phyloP scores from a whole-genome alignment of 2,797 vertebrate species.

The Valencia hispanica region DNA sequence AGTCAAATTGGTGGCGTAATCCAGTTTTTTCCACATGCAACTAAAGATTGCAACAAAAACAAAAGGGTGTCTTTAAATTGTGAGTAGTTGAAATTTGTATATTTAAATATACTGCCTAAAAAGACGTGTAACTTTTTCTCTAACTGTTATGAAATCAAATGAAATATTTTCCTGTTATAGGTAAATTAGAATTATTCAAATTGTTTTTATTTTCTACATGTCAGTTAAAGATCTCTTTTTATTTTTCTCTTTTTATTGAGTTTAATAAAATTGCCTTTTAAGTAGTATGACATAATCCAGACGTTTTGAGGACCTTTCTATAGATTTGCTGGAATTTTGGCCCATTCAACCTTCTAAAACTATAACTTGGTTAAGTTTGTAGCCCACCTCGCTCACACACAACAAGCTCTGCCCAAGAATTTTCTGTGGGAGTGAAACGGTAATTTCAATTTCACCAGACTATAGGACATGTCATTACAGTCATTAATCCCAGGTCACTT shows the following conservation, averaged over 20 bases:
- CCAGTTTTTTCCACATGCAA: background rate
- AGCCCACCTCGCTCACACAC: too few relatives aligned
- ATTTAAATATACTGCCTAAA: background rate
- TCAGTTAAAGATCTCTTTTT: background rate
- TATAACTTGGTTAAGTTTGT: too few relatives aligned
- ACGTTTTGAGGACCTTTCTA: background rate
- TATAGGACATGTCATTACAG: too few relatives aligned
- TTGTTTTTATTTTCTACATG: background rate
- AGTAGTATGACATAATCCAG: background rate
- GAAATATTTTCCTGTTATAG: background rate
- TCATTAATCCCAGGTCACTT: too few relatives aligned
- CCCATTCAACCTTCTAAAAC: background rate
- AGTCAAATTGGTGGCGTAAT: background rate
- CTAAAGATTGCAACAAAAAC: background rate
- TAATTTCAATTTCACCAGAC: too few relatives aligned
- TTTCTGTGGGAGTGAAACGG: too few relatives aligned
- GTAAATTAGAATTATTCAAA: background rate
- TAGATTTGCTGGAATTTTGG: background rate
- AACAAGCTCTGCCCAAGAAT: too few relatives aligned
- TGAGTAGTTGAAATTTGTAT: background rate
- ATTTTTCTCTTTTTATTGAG: background rate
- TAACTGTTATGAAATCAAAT: background rate
- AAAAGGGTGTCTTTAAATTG: background rate
- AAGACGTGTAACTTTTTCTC: background rate
- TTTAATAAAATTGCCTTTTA: background rate